phyloP scores from a whole-genome alignment of 2,113 vertebrate species.

The Microcebus jonahi region DNA sequence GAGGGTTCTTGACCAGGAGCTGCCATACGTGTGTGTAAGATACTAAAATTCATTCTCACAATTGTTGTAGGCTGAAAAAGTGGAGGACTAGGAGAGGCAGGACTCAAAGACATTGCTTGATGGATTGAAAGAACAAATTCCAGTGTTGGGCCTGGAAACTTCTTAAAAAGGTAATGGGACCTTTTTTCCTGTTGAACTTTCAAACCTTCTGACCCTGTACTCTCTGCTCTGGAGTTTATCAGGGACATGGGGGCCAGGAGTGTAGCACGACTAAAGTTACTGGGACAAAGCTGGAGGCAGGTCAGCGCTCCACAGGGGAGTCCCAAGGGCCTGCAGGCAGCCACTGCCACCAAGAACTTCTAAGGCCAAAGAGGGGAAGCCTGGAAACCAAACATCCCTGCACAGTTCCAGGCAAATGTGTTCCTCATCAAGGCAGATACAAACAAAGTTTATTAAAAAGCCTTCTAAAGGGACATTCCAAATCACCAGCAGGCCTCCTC shows the following conservation, averaged over 20 bases:
- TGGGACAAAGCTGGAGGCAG: slow-evolving; percentile 89
- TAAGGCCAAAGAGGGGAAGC: slow-evolving; percentile 94
- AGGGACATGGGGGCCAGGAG: slow-evolving; percentile 87
- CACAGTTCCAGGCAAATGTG: slow-evolving; percentile 93
- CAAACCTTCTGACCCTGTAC: slow-evolving; percentile 81
- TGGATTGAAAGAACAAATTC: slow-evolving; percentile 79
- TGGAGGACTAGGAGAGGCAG: slow-evolving; percentile 21
- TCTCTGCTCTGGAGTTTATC: slow-evolving; percentile 88
- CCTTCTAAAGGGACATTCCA: slow-evolving; percentile 86
- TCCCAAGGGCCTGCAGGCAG: slow-evolving; percentile 88
- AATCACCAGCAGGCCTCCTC: slow-evolving; percentile 86
- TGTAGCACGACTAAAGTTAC: slow-evolving; percentile 92
- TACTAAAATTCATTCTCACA: neutral
- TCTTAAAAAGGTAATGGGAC: slow-evolving; percentile 63
- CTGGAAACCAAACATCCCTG: slow-evolving; percentile 92
- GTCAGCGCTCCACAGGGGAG: slow-evolving; percentile 93
- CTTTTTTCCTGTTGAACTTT: slow-evolving; percentile 80
- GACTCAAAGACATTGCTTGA: slow-evolving; percentile 68
- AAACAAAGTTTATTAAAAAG: slow-evolving; percentile 99
- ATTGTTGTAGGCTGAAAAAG: neutral
- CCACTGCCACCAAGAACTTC: slow-evolving; percentile 94
- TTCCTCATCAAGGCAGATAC: slow-evolving; percentile 97
- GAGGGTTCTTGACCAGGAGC: neutral
- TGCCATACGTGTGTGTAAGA: neutral
- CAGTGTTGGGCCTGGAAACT: slow-evolving; percentile 70